These are phyloP conservation scores for Acronicta leporina DNA, from an alignment of 2,888 invertebrate species.

Conservation along the genomic window DNA sequence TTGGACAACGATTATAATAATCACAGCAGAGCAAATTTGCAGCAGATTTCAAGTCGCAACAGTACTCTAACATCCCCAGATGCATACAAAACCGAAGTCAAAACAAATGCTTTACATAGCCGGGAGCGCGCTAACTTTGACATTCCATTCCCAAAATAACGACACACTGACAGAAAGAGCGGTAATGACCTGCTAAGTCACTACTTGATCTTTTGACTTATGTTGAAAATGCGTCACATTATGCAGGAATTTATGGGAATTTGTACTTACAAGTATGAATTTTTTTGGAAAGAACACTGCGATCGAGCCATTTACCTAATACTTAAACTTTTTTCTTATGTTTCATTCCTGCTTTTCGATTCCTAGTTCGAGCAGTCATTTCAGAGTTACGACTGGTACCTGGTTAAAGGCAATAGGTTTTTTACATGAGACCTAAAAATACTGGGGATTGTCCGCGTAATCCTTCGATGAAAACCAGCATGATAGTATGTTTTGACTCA, in stretches of 20 bases:
- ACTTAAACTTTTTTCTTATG: too few species aligned
- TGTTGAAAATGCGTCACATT: slow-evolving; percentile 22
- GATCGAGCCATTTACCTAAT: neutral
- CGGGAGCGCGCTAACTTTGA: slow-evolving; percentile 39
- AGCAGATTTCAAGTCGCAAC: neutral
- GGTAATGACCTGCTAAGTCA: slow-evolving; percentile 57
- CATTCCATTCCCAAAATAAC: slow-evolving; percentile 63
- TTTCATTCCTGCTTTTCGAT: too few species aligned
- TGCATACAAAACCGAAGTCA: slow-evolving; percentile 52
- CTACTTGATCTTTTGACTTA: slow-evolving; percentile 38
- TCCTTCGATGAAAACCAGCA: too few species aligned
- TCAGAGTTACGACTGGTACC: too few species aligned
- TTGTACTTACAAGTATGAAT: slow-evolving; percentile 22
- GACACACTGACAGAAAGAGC: slow-evolving; percentile 50
- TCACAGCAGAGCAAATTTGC: too few species aligned
- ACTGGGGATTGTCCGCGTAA: too few species aligned
- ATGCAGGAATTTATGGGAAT: slow-evolving; percentile 36
- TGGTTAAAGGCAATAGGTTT: too few species aligned
- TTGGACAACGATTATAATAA: too few species aligned
- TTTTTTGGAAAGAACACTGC: slow-evolving; percentile 9
- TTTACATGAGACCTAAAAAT: too few species aligned
- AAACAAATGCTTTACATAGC: slow-evolving; percentile 58
- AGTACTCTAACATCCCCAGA: slow-evolving; percentile 27
- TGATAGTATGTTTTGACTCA: too few species aligned
- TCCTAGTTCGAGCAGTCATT: too few species aligned